These are phyloP conservation scores for Drosophila neotestacea DNA, from an alignment of 2,888 invertebrate species.

Conservation along the genomic window DNA sequence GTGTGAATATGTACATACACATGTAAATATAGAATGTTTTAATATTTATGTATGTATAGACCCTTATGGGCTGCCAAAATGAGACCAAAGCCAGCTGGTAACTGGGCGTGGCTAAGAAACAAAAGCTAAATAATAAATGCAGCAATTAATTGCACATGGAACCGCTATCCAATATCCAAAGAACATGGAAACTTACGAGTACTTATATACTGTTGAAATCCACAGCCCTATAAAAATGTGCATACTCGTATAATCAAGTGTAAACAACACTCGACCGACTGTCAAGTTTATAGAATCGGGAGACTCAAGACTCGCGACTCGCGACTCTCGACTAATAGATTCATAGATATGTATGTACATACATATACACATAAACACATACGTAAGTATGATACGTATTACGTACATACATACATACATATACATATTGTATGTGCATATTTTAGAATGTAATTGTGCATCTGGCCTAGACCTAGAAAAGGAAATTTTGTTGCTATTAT, in stretches of 20 bases:
- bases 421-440: conserved; percentile 64
- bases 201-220: not conserved
- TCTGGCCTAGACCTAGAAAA: conserved; percentile 85
- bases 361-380: conserved; percentile 1
- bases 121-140: conserved; percentile 27
- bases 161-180: not conserved
- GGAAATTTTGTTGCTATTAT: conserved; percentile 84
- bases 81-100: conserved; percentile 27
- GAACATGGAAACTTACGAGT: not conserved
- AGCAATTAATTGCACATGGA: conserved; percentile 21
- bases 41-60: conserved; percentile 33
- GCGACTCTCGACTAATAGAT: conserved; percentile 45
- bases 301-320: conserved; percentile 38
- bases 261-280: conserved; percentile 46
- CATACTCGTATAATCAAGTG: conserved; percentile 39
- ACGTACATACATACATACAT: conserved; percentile 26
- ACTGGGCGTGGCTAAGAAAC: conserved; percentile 16
- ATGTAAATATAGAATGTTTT: conserved; percentile 4
- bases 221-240: conserved; percentile 9
- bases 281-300: conserved; percentile 54
- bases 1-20: conserved; percentile 4
- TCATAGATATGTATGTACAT: conserved; percentile 2
- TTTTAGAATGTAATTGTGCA: conserved; percentile 84
- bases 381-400: not conserved
- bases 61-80: conserved; percentile 27